These are phyloP conservation scores for Chinchilla lanigera DNA, from an alignment of 2,113 vertebrate genomes.

Conservation along the genomic window DNA sequence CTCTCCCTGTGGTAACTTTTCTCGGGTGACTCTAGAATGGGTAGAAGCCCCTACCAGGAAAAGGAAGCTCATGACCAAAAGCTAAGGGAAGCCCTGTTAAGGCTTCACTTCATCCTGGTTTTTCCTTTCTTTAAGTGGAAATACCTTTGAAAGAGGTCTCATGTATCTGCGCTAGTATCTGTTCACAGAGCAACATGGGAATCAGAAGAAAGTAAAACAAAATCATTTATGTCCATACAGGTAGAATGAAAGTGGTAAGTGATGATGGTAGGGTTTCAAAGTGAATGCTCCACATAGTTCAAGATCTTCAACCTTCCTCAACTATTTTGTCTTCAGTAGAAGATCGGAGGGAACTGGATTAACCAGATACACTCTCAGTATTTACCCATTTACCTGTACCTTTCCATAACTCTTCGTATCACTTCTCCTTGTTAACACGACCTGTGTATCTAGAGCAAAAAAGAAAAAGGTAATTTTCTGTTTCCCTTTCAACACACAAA, in stretches of 20 bases:
- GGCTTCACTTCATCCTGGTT: background rate
- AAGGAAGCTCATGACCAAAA: background rate
- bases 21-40: background rate
- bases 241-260: constrained; percentile 16
- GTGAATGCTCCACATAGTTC: background rate
- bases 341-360: background rate
- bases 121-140: background rate
- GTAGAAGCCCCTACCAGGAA: background rate
- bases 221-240: background rate
- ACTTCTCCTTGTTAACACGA: background rate
- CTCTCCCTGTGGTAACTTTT: background rate
- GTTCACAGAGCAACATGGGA: background rate
- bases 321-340: background rate
- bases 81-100: background rate
- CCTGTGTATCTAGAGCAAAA: constrained; percentile 46
- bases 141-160: background rate
- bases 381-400: background rate
- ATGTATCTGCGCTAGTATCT: background rate
- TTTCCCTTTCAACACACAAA: background rate
- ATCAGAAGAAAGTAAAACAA: background rate
- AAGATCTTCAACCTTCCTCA: background rate
- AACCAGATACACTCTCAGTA: background rate
- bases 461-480: background rate
- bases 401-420: background rate
- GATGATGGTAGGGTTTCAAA: background rate